phyloP scores from a whole-genome alignment of 64 coral and sea anemone genomes.

The Actinia equina region DNA sequence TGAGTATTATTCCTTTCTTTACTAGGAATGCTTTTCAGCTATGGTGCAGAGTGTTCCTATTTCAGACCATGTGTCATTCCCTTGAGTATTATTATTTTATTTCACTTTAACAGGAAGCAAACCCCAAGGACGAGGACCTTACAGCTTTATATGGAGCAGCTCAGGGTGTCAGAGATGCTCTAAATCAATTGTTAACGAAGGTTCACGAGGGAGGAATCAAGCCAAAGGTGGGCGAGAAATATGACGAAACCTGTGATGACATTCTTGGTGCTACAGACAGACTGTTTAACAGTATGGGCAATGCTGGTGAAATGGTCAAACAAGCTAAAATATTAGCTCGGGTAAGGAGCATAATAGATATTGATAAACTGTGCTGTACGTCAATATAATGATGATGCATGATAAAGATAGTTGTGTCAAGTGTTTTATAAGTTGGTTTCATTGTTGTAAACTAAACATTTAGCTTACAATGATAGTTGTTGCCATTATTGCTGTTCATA shows the following conservation, averaged over 20 bases:
- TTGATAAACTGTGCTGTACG: too few relatives aligned
- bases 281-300: constrained; percentile 99
- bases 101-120: constrained; percentile 48
- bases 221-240: constrained; percentile 54
- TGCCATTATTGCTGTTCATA: background rate
- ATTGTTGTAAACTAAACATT: too few relatives aligned
- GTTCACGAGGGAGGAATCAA: constrained; percentile 65
- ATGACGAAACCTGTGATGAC: constrained; percentile 88
- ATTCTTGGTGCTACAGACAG: constrained; percentile 93
- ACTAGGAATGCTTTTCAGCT: too few relatives aligned
- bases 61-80: background rate
- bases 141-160: constrained; percentile 66
- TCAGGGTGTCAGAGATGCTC: constrained; percentile 83
- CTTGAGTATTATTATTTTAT: background rate
- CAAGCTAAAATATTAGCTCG: constrained; percentile 94
- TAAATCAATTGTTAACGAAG: constrained; percentile 80
- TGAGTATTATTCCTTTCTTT: too few relatives aligned
- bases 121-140: constrained; percentile 68
- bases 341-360: constrained; percentile 22
- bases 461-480: too few relatives aligned
- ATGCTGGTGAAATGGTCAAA: constrained; percentile 99
- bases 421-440: too few relatives aligned
- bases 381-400: background rate
- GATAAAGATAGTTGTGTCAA: too few relatives aligned
- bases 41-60: too few relatives aligned